These are phyloP conservation scores for Lepus oiostolus DNA, from an alignment of 2,797 vertebrate genomes.

Conservation along the genomic window DNA sequence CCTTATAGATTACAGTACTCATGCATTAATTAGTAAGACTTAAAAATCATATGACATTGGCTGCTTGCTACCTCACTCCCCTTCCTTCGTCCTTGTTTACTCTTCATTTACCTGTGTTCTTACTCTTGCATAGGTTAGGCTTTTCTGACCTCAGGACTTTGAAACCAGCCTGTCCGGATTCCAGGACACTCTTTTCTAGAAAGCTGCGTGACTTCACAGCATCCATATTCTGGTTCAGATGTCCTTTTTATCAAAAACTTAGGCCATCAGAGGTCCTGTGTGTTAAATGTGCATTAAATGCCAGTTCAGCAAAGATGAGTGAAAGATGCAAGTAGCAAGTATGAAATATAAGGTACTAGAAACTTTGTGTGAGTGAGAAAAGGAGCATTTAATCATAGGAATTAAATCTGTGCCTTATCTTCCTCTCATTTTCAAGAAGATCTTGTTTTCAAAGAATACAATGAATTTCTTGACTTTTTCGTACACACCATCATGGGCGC, in stretches of 20 bases:
- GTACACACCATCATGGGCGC: fast-evolving
- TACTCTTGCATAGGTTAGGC: background rate
- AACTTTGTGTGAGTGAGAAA: background rate
- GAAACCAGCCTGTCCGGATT: background rate
- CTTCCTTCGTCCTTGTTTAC: background rate
- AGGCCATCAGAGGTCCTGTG: too few species aligned
- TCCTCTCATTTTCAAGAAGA: constrained; percentile 9
- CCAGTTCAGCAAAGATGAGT: background rate
- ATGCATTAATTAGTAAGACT: too few species aligned
- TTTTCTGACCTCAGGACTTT: background rate
- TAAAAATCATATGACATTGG: background rate
- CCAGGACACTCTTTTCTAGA: background rate
- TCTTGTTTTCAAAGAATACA: background rate
- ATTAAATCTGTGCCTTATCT: background rate
- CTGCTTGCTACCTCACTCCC: fast-evolving
- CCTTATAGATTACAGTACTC: background rate
- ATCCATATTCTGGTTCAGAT: background rate
- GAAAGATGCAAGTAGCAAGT: background rate
- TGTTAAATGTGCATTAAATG: background rate
- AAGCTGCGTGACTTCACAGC: background rate
- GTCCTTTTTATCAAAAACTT: background rate
- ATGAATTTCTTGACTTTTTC: background rate
- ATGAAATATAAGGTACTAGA: background rate
- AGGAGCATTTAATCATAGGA: background rate
- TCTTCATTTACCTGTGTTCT: background rate